Evolutionary conservation across 2,113 vertebrate genomes (phyloP).

Genomic region (Chlamydotis undulata): DNA sequence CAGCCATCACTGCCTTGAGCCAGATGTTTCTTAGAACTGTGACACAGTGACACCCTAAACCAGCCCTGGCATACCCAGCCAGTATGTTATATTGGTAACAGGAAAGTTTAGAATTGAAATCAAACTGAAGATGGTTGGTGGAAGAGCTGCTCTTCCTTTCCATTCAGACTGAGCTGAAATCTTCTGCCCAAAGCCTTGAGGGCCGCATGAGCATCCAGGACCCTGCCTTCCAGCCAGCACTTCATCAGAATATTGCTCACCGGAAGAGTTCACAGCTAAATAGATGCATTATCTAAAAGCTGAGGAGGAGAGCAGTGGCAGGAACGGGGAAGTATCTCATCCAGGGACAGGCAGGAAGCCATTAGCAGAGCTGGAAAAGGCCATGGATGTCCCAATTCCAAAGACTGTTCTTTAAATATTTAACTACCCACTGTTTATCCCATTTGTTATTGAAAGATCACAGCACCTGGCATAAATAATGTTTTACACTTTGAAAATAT

Average conservation of each 20-base stretch:
- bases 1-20: background rate
- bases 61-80: background rate
- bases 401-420: slow-evolving; percentile 41
- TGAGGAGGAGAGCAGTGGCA: background rate
- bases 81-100: background rate
- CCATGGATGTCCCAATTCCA: background rate
- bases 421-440: background rate
- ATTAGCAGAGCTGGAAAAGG: slow-evolving; percentile 30
- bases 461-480: slow-evolving; percentile 15
- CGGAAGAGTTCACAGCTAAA: background rate
- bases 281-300: background rate
- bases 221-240: background rate
- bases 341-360: background rate
- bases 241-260: background rate
- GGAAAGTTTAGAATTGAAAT: background rate
- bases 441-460: slow-evolving; percentile 34
- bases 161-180: background rate
- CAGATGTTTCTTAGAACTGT: background rate
- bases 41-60: background rate
- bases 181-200: background rate
- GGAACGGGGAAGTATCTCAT: rapidly evolving
- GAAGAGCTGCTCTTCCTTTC: background rate
- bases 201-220: background rate
- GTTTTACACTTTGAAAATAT: slow-evolving; percentile 40
- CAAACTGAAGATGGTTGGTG: background rate